These are phyloP conservation scores for Perognathus longimembris DNA, from an alignment of 2,113 vertebrate species.

Conservation along the genomic window DNA sequence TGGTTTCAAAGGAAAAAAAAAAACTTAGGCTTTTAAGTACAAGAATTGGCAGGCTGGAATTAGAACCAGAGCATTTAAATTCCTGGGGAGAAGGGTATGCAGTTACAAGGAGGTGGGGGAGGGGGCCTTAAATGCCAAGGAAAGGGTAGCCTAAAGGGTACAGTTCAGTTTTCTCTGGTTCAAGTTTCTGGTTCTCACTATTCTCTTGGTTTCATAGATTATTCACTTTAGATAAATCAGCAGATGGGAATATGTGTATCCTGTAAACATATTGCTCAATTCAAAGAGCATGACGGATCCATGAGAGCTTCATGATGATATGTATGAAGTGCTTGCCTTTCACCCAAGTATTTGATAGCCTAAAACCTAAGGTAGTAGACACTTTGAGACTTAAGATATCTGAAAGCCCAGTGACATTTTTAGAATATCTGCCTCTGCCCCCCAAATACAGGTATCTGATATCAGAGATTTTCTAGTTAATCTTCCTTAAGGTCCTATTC, in stretches of 20 bases:
- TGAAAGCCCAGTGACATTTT: conserved; percentile 83
- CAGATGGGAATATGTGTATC: neutral
- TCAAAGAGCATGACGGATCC: neutral
- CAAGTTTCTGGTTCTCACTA: neutral
- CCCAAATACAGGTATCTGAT: conserved; percentile 70
- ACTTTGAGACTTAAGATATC: conserved; percentile 73
- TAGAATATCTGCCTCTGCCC: conserved; percentile 59
- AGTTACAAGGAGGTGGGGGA: too few species aligned
- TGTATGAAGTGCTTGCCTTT: neutral
- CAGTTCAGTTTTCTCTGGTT: neutral
- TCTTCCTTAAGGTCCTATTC: conserved; percentile 90
- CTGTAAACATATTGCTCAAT: neutral
- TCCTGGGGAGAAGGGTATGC: neutral
- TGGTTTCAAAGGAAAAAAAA: conserved; percentile 27
- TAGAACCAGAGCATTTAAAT: neutral
- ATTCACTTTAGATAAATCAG: conserved; percentile 39
- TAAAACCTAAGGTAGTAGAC: conserved; percentile 70
- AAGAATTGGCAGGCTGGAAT: conserved; percentile 35
- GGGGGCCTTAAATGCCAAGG: fast-evolving
- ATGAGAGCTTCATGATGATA: neutral
- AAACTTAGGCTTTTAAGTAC: conserved; percentile 14
- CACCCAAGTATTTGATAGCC: conserved; percentile 68
- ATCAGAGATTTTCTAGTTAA: conserved; percentile 86
- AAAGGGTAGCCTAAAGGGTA: neutral
- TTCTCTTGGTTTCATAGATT: conserved; percentile 30